Conservation (phyloP, 2,888 invertebrate species). For the Drosophila flavopinicola region DNA sequence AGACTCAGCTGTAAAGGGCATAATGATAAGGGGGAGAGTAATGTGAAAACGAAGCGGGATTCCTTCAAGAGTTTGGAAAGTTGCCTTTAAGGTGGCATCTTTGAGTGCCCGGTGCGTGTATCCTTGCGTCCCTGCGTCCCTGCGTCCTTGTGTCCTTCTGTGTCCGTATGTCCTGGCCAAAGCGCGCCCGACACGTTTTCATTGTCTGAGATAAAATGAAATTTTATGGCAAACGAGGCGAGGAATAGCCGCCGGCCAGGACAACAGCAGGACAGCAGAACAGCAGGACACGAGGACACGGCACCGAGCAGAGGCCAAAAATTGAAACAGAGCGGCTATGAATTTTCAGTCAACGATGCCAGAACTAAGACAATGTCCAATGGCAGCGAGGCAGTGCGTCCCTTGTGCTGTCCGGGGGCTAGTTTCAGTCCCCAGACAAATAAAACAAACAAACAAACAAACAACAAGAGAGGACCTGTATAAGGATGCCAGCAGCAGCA, state of each 20-base stretch:
- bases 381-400: conserved; percentile 17
- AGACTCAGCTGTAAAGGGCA: conserved; percentile 25
- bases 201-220: conserved; percentile 78
- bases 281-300: neutral
- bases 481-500: conserved; percentile 17
- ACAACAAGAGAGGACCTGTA: conserved; percentile 31
- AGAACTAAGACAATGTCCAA: conserved; percentile 65
- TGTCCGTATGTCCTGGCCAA: conserved; percentile 24
- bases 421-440: conserved; percentile 73
- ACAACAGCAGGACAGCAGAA: conserved; percentile 19
- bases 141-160: conserved; percentile 8
- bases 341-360: conserved; percentile 60
- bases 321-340: conserved; percentile 77
- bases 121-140: neutral
- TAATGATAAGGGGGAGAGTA: conserved; percentile 20
- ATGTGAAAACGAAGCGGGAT: conserved; percentile 15
- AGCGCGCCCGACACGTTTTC: conserved; percentile 68
- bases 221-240: conserved; percentile 67
- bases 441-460: conserved; percentile 64
- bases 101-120: conserved; percentile 21
- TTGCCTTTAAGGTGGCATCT: conserved; percentile 36
- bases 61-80: conserved; percentile 16
- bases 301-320: conserved; percentile 59
- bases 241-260: conserved; percentile 35
- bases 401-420: conserved; percentile 64